phyloP scores from a whole-genome alignment of 2,797 vertebrate species.

The Onychomys leucogaster region DNA sequence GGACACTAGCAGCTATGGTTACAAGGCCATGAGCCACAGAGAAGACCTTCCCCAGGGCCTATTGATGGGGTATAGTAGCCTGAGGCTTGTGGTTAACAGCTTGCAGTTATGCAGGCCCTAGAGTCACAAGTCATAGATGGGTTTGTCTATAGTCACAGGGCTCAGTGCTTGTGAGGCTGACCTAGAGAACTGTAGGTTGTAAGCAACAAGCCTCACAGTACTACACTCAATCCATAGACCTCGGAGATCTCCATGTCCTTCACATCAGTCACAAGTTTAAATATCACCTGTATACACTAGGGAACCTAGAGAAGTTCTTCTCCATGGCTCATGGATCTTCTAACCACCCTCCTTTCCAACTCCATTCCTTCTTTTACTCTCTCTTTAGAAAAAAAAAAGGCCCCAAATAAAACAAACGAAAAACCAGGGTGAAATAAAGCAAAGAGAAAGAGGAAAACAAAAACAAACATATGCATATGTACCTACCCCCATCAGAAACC shows the following conservation, averaged over 20 bases:
- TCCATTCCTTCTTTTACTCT: not conserved
- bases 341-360: not conserved
- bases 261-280: no score
- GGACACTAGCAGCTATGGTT: not conserved
- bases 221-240: not conserved
- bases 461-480: not conserved
- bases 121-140: not conserved
- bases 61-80: no score
- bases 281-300: no score
- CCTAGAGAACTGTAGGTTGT: not conserved
- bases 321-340: not conserved
- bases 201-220: not conserved
- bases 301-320: no score
- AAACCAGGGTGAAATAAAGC: not conserved
- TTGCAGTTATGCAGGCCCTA: not conserved
- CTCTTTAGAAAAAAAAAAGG: not conserved
- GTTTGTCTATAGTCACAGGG: not conserved
- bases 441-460: not conserved
- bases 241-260: no score
- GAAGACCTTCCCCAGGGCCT: no score
- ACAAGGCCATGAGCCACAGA: not conserved
- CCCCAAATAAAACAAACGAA: not conserved
- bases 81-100: not conserved
- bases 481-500: not conserved
- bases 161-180: not conserved